Percentiles rank a stretch among this genome's conserved stretches.
Conservation (phyloP, 2,888 invertebrate genomes). For the Quadroppia sp. region DNA sequence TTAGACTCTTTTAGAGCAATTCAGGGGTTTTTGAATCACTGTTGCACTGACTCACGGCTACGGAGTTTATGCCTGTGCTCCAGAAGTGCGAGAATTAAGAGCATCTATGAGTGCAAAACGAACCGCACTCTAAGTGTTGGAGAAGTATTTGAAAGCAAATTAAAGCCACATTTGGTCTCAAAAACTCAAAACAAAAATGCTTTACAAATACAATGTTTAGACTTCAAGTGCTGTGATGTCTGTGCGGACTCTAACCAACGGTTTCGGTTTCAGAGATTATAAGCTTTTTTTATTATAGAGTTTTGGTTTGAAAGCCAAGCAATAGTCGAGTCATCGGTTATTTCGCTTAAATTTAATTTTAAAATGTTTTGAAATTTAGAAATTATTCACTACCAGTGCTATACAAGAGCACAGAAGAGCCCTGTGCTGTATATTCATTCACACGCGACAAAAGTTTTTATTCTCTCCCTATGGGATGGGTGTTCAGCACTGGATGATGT, state of each 20-base stretch:
- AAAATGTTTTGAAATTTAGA: constrained; percentile 14
- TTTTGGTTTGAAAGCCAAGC: neutral
- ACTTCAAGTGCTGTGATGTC: neutral
- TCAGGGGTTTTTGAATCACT: neutral
- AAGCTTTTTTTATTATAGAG: neutral
- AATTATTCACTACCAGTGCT: constrained; percentile 16
- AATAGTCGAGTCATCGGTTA: constrained; percentile 6
- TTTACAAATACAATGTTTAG: neutral
- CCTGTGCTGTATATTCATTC: neutral
- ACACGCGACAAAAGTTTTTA: constrained; percentile 16
- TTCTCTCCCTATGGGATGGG: neutral
- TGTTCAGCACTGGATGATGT: neutral
- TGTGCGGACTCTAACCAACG: neutral
- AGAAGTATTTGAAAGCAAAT: neutral
- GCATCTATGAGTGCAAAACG: neutral
- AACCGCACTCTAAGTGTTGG: neutral
- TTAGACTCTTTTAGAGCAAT: neutral
- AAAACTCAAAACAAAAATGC: neutral
- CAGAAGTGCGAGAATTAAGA: neutral
- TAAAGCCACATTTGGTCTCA: constrained; percentile 22
- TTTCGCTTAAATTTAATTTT: constrained; percentile 21
- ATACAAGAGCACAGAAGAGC: neutral
- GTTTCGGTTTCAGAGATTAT: constrained; percentile 23
- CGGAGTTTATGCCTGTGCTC: neutral
- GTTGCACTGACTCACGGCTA: constrained; percentile 15